Conservation (phyloP, 2,888 invertebrate genomes). For the Andrena trimmerana region DNA sequence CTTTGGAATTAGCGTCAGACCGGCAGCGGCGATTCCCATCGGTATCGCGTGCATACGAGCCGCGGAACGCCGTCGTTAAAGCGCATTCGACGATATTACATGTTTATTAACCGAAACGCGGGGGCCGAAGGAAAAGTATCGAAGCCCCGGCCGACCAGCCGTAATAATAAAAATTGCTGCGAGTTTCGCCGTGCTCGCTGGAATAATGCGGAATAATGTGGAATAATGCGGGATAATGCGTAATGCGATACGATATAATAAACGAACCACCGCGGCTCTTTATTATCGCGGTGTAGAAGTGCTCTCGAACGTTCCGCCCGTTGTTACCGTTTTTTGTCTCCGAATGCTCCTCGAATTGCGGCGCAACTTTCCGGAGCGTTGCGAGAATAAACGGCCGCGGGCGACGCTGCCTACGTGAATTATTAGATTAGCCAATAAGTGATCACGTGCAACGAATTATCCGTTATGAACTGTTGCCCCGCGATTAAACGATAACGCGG, state of each 20-base stretch:
- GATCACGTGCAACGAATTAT: background rate
- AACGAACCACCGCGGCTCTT: conserved; percentile 51
- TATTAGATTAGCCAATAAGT: conserved; percentile 20
- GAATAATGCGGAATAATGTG: conserved; percentile 8
- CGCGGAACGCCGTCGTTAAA: conserved; percentile 31
- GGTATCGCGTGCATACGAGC: conserved; percentile 48
- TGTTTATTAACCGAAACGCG: conserved; percentile 57
- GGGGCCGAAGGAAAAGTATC: conserved; percentile 38
- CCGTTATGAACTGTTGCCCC: background rate
- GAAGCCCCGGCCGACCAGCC: background rate
- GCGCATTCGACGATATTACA: conserved; percentile 60
- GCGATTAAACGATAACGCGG: background rate
- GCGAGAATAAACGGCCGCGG: conserved; percentile 36
- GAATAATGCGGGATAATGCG: conserved; percentile 1
- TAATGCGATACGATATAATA: conserved; percentile 57
- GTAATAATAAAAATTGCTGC: conserved; percentile 59
- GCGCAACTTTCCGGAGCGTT: conserved; percentile 24
- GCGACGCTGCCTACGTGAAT: conserved; percentile 53
- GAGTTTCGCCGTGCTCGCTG: conserved; percentile 28
- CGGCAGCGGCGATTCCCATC: conserved; percentile 1
- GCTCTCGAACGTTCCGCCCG: conserved; percentile 31
- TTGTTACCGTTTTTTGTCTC: background rate
- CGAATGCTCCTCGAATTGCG: conserved; percentile 41
- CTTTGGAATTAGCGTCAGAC: conserved; percentile 68
- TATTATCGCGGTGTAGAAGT: conserved; percentile 46